Conservation (phyloP, 2,797 vertebrate species). For the Pangasius larnaudii region DNA sequence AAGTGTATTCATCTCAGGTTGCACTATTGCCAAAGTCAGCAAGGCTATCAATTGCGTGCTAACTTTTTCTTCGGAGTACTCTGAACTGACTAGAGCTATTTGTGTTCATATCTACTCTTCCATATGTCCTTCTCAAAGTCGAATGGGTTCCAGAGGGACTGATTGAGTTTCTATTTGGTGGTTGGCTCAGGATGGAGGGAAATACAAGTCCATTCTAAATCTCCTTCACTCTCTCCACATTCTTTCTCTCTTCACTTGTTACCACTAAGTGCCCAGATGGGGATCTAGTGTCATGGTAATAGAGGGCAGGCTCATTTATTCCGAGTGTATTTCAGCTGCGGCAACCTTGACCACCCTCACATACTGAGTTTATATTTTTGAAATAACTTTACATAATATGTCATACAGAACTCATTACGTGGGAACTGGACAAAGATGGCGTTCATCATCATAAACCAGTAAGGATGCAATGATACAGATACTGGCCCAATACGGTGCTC, state of each 20-base stretch:
- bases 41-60: conserved; percentile 35
- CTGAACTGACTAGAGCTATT: conserved; percentile 29
- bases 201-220: conserved; percentile 49
- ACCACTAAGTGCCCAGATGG: conserved; percentile 17
- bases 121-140: conserved; percentile 54
- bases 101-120: conserved; percentile 27
- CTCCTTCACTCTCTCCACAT: conserved; percentile 12
- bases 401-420: neutral
- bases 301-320: conserved; percentile 34
- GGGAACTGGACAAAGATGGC: neutral
- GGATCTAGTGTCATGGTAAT: conserved; percentile 39
- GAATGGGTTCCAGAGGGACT: conserved; percentile 27
- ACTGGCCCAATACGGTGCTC: too few relatives aligned
- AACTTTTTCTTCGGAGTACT: conserved; percentile 1
- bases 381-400: neutral
- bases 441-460: neutral
- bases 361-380: neutral
- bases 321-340: conserved; percentile 19
- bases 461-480: neutral
- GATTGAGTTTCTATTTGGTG: conserved; percentile 53
- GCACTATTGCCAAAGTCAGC: conserved; percentile 28
- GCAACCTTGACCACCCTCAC: conserved; percentile 34
- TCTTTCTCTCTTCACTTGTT: conserved; percentile 25
- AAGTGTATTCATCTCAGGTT: conserved; percentile 15
- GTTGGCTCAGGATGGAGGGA: conserved; percentile 39